Evolutionary conservation across 1,140 invertebrate genomes (phyloP).

Genomic region (Prorops nasuta): DNA sequence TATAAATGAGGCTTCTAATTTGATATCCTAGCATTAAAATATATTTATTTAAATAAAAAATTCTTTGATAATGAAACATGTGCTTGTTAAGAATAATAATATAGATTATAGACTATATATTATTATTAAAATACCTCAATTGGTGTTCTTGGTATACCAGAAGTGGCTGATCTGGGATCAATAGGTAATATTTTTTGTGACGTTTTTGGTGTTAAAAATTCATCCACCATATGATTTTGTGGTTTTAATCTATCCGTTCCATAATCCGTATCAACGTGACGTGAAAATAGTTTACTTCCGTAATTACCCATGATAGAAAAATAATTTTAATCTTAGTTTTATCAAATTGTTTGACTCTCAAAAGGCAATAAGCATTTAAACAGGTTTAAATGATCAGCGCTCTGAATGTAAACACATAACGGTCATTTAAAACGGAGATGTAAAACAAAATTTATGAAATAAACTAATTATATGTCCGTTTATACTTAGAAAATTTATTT

Average conservation of each 20-base stretch:
- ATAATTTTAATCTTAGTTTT: neutral
- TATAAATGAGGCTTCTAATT: neutral
- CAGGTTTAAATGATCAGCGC: neutral
- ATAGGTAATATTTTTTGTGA: conserved; percentile 18
- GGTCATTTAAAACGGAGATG: neutral
- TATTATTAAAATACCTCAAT: conserved; percentile 31
- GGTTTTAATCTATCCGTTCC: conserved; percentile 1
- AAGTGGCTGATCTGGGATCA: conserved; percentile 41
- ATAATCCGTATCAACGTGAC: conserved; percentile 14
- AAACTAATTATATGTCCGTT: no score
- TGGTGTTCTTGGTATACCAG: conserved; percentile 42
- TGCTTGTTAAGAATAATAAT: no score
- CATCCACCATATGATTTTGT: neutral
- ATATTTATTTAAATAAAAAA: neutral
- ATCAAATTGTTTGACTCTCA: neutral
- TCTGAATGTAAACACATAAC: neutral
- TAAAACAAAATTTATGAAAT: no score
- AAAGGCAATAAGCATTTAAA: neutral
- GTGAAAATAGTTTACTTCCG: conserved; percentile 23
- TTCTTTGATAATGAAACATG: conserved; percentile 9
- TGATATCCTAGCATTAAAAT: neutral
- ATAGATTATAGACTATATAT: neutral
- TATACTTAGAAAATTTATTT: no score
- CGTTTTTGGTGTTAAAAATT: conserved; percentile 29
- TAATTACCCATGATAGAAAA: conserved; percentile 31